phyloP scores from a whole-genome alignment of 2,113 vertebrate species.

The Orthochromis malagaraziensis region DNA sequence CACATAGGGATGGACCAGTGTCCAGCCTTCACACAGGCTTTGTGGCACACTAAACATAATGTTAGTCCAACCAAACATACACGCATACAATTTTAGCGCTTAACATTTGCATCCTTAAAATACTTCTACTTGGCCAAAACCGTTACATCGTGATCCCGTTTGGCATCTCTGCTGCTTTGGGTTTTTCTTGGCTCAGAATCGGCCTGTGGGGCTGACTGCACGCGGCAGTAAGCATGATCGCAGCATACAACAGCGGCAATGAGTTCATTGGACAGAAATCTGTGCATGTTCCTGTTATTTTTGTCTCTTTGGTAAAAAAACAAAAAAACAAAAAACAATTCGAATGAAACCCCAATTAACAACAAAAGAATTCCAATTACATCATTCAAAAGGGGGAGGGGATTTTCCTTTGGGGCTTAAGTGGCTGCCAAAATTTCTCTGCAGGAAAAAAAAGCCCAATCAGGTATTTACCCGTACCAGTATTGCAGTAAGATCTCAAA shows the following conservation, averaged over 20 bases:
- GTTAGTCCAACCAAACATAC: neutral
- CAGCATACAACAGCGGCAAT: neutral
- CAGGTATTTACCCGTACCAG: neutral
- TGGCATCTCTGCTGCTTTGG: neutral
- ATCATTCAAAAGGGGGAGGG: neutral
- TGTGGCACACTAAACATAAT: neutral
- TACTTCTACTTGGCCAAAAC: neutral
- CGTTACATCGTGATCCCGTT: neutral
- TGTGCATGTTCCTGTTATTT: neutral
- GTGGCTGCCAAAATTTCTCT: neutral
- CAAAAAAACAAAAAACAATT: neutral
- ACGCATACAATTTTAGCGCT: neutral
- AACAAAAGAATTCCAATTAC: neutral
- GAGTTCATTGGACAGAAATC: neutral
- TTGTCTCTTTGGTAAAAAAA: neutral
- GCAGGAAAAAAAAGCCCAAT: neutral
- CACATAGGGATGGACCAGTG: neutral
- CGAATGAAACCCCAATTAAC: neutral
- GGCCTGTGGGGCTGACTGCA: neutral
- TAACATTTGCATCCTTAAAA: constrained; percentile 5
- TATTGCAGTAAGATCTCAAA: neutral
- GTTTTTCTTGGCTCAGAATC: neutral
- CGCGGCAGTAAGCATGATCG: neutral
- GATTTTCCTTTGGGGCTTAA: neutral
- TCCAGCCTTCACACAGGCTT: constrained; percentile 2